Evolutionary conservation across 2,888 invertebrate species (phyloP).

Genomic region (Osmoderma eremita): DNA sequence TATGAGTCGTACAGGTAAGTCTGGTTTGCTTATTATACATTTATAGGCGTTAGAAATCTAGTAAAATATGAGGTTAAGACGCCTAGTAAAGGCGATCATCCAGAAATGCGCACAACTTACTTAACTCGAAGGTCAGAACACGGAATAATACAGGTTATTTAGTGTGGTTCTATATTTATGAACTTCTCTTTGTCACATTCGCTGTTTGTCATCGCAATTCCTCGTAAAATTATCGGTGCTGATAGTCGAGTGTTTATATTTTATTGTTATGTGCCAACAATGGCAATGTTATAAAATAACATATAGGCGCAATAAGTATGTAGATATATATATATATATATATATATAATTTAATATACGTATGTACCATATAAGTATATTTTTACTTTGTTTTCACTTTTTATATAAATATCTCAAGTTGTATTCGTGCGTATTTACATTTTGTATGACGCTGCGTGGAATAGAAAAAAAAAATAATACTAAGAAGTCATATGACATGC

Average conservation of each 20-base stretch:
- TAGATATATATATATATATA: no score
- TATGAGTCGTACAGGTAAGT: slow-evolving; percentile 24
- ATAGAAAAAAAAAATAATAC: no score
- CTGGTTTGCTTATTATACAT: not conserved
- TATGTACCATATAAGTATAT: no score
- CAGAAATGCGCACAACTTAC: slow-evolving; percentile 33
- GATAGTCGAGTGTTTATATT: slow-evolving; percentile 6
- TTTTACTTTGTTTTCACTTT: no score
- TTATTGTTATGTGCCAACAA: slow-evolving; percentile 14
- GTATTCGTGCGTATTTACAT: no score
- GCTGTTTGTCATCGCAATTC: slow-evolving; percentile 12
- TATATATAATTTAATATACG: no score
- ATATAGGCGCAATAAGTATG: no score
- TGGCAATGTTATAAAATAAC: not conserved
- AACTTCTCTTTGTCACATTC: slow-evolving; percentile 15
- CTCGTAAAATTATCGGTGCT: slow-evolving; percentile 12
- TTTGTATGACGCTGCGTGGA: no score
- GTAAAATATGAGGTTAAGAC: slow-evolving; percentile 24
- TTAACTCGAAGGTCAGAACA: slow-evolving; percentile 29
- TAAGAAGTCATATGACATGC: no score
- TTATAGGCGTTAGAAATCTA: not conserved
- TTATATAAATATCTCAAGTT: no score
- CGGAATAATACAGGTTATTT: slow-evolving; percentile 2
- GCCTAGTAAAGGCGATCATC: slow-evolving; percentile 15
- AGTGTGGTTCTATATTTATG: slow-evolving; percentile 9